Evolutionary conservation across 2,888 invertebrate genomes (phyloP).

Genomic region (Flabesymbios commensalis): DNA sequence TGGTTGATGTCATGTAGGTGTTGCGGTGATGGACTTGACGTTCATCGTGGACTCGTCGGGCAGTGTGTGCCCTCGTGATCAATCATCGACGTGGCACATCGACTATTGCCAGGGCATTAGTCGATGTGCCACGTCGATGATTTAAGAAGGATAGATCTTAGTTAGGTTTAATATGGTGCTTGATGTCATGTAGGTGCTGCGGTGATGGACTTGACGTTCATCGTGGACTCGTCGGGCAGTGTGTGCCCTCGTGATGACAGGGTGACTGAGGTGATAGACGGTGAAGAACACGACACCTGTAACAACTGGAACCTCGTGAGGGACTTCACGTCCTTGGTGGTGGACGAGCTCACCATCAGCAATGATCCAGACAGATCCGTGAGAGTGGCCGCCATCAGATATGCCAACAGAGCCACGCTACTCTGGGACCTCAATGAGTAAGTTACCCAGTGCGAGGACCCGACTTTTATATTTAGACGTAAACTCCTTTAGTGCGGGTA

Average conservation of each 20-base stretch:
- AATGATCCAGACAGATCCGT: background rate
- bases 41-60: conserved; percentile 2
- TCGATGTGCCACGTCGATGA: too few species aligned
- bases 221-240: conserved; percentile 3
- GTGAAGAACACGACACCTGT: background rate
- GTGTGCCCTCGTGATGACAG: background rate
- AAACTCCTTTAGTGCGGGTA: too few species aligned
- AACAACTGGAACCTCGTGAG: background rate
- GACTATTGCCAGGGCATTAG: too few species aligned
- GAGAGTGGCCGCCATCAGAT: background rate
- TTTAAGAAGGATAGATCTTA: too few species aligned
- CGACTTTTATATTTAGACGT: too few species aligned
- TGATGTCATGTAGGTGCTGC: too few species aligned
- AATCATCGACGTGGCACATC: too few species aligned
- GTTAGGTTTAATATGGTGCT: too few species aligned
- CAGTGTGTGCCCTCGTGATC: conserved; percentile 2
- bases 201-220: background rate
- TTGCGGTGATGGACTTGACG: background rate
- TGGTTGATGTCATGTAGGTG: too few species aligned
- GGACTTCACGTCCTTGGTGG: background rate
- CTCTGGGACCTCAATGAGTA: background rate
- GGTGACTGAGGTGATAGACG: background rate
- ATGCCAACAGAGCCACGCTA: background rate
- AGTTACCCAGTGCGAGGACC: too few species aligned
- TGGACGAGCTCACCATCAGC: background rate